These are phyloP conservation scores for Andricus quercusramuli DNA, from an alignment of 2,888 invertebrate species.

Conservation along the genomic window DNA sequence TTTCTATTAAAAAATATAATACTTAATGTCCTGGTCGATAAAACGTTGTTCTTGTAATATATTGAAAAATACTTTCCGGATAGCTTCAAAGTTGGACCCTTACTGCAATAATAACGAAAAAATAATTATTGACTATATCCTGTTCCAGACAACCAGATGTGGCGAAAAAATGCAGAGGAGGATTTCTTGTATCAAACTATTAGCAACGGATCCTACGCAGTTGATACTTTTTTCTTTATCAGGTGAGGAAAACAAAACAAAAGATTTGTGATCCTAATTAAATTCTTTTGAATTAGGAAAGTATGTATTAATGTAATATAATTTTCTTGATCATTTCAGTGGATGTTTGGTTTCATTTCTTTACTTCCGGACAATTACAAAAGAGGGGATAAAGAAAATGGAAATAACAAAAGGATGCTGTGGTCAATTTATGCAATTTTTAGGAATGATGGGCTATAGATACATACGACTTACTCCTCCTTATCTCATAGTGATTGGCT, in stretches of 20 bases:
- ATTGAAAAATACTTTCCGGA: not conserved
- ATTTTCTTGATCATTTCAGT: slow-evolving; percentile 77
- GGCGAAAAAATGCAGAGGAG: slow-evolving; percentile 75
- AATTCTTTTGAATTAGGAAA: no score
- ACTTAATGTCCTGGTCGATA: no score
- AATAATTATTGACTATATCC: slow-evolving; percentile 23
- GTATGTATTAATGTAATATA: not conserved
- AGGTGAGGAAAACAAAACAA: slow-evolving; percentile 77
- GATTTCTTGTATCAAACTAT: slow-evolving; percentile 80
- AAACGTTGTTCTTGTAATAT: not conserved
- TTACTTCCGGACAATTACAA: slow-evolving; percentile 84
- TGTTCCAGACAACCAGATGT: slow-evolving; percentile 79
- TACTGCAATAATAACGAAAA: no score
- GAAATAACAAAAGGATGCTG: slow-evolving; percentile 77
- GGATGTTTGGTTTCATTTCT: slow-evolving; percentile 87
- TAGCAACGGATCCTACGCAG: slow-evolving; percentile 81
- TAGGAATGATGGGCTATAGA: slow-evolving; percentile 78
- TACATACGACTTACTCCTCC: slow-evolving; percentile 87
- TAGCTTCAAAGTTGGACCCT: no score
- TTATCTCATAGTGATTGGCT: slow-evolving; percentile 88
- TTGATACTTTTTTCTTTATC: slow-evolving; percentile 83
- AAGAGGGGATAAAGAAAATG: slow-evolving; percentile 77
- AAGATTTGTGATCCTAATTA: no score
- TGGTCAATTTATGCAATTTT: slow-evolving; percentile 79
- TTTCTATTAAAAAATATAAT: not conserved